Evolutionary conservation across 1,140 invertebrate genomes (phyloP).

Genomic region (Caenorhabditis brenneri): DNA sequence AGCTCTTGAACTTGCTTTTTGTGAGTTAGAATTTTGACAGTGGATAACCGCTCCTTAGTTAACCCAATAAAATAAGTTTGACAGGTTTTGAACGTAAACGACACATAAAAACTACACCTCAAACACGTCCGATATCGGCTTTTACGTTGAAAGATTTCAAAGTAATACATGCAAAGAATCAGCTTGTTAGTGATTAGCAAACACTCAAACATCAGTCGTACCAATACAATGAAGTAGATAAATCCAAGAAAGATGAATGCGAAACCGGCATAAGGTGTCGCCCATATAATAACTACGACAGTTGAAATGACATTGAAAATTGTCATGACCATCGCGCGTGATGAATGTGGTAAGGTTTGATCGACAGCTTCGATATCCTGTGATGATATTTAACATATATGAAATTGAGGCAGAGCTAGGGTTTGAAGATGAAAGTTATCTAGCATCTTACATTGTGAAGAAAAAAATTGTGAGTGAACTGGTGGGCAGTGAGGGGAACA

Average conservation of each 20-base stretch:
- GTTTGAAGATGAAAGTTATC: no score
- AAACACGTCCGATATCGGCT: no score
- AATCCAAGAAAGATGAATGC: slow-evolving; percentile 2
- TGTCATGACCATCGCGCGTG: slow-evolving; percentile 40
- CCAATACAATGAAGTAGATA: slow-evolving; percentile 51
- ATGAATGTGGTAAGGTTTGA: slow-evolving; percentile 36
- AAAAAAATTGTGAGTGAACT: no score
- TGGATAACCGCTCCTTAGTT: no score
- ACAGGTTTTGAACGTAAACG: no score
- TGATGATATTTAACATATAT: background rate
- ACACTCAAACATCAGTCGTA: background rate
- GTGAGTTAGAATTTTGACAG: no score
- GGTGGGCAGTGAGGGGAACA: no score
- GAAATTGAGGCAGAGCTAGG: background rate
- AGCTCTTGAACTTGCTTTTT: no score
- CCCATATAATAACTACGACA: slow-evolving; percentile 47
- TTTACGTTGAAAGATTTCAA: no score
- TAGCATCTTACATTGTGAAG: no score
- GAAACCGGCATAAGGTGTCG: slow-evolving; percentile 31
- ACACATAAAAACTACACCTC: no score
- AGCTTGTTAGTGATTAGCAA: background rate
- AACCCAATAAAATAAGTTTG: no score
- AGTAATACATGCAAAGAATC: background rate
- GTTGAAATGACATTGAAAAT: slow-evolving; percentile 41
- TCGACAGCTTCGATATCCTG: slow-evolving; percentile 55